Evolutionary conservation across 2,888 invertebrate species (phyloP).

Genomic region (Acleris sparsana): DNA sequence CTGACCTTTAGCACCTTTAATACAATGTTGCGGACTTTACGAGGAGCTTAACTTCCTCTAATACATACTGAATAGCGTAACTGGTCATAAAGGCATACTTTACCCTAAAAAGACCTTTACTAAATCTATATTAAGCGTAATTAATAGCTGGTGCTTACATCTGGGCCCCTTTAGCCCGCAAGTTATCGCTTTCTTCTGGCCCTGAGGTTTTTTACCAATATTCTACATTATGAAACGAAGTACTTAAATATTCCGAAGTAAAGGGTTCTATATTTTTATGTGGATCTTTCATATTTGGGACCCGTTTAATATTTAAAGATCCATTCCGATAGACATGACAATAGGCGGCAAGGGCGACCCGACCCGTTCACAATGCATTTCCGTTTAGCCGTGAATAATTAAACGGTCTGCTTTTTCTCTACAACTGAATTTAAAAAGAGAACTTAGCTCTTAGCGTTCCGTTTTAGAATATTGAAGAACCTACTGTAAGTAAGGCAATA

Average conservation of each 20-base stretch:
- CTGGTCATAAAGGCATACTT: slow-evolving; percentile 13
- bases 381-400: slow-evolving; percentile 30
- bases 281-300: slow-evolving; percentile 10
- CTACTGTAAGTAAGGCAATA: neutral
- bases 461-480: neutral
- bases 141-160: slow-evolving; percentile 1
- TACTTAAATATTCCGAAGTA: neutral
- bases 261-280: neutral
- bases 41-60: slow-evolving; percentile 8
- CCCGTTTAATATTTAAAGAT: slow-evolving; percentile 23
- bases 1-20: slow-evolving; percentile 21
- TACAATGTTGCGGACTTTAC: slow-evolving; percentile 14
- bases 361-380: slow-evolving; percentile 26
- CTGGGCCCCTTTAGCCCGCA: slow-evolving; percentile 1
- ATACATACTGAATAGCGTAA: slow-evolving; percentile 10
- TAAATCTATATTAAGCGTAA: slow-evolving; percentile 15
- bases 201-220: slow-evolving; percentile 6
- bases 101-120: slow-evolving; percentile 7
- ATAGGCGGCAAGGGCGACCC: slow-evolving; percentile 17
- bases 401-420: slow-evolving; percentile 8
- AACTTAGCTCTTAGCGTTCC: neutral
- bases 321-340: slow-evolving; percentile 26
- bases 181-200: neutral
- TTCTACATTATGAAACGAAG: slow-evolving; percentile 2
- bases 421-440: slow-evolving; percentile 7